phyloP scores from a whole-genome alignment of 2,888 invertebrate species.

The Drosophila flavopinicola region DNA sequence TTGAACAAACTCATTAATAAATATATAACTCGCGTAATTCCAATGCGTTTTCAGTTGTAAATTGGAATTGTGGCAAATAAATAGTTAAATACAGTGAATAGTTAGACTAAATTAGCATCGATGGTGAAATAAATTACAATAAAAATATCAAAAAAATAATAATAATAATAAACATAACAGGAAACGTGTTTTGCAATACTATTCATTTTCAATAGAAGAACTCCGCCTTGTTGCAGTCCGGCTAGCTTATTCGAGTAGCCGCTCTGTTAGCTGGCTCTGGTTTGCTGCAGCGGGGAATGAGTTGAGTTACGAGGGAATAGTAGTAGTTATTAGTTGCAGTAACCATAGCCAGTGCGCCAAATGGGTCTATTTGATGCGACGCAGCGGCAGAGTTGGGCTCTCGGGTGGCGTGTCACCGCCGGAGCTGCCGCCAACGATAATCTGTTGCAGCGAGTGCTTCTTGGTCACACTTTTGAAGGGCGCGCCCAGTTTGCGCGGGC shows the following conservation, averaged over 20 bases:
- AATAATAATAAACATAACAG: conserved; percentile 59
- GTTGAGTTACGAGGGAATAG: conserved; percentile 47
- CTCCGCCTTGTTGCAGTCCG: conserved; percentile 47
- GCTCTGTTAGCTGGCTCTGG: conserved; percentile 40
- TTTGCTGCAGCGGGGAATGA: conserved; percentile 58
- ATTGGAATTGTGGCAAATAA: conserved; percentile 64
- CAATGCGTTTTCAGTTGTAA: conserved; percentile 34
- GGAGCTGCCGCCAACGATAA: conserved; percentile 60
- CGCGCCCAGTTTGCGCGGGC: conserved; percentile 79
- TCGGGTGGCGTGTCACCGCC: conserved; percentile 72
- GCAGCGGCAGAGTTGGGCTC: conserved; percentile 83
- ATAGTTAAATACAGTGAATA: conserved; percentile 66
- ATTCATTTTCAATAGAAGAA: conserved; percentile 66
- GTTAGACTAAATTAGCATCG: conserved; percentile 63
- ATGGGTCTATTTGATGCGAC: conserved; percentile 82
- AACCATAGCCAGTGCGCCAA: conserved; percentile 16
- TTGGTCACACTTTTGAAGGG: conserved; percentile 83
- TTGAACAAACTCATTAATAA: conserved; percentile 46
- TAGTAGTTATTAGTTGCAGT: conserved; percentile 24
- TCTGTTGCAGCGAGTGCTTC: conserved; percentile 76
- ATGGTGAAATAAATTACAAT: conserved; percentile 67
- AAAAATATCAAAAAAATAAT: conserved; percentile 10
- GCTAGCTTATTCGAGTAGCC: conserved; percentile 25
- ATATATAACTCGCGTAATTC: conserved; percentile 49
- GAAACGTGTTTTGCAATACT: conserved; percentile 69